Percentiles rank a stretch among this genome's conserved stretches.
phyloP scores from a whole-genome alignment of 2,113 vertebrate species.

The Zapus hudsonius region DNA sequence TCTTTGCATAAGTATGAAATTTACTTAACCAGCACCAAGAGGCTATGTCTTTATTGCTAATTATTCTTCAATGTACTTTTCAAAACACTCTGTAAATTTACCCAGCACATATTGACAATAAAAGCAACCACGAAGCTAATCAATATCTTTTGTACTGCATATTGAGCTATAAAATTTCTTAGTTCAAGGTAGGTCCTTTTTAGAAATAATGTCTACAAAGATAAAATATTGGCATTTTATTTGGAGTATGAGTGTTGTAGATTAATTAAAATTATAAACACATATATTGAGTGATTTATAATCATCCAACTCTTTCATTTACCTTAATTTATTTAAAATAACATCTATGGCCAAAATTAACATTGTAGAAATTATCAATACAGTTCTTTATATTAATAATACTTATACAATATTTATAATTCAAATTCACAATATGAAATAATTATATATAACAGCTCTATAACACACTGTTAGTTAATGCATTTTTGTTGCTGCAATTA shows the following conservation, averaged over 20 bases:
- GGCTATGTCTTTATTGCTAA: background rate
- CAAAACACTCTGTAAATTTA: background rate
- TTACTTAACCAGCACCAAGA: background rate
- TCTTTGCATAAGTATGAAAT: background rate
- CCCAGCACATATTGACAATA: background rate
- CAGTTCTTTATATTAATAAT: background rate
- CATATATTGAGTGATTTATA: background rate
- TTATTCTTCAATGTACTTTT: background rate
- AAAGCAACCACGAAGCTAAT: background rate
- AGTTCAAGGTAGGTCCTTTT: fast-evolving
- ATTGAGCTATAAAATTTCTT: background rate
- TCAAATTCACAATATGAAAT: background rate
- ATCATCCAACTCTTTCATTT: slow-evolving; percentile 21
- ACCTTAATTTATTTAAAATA: slow-evolving; percentile 16
- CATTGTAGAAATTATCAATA: background rate
- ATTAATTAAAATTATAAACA: slow-evolving; percentile 21
- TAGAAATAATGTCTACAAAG: background rate
- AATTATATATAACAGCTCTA: background rate
- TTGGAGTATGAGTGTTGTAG: background rate
- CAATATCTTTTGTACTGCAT: fast-evolving
- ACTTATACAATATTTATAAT: background rate
- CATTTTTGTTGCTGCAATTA: background rate
- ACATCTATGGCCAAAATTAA: background rate
- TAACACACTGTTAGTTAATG: background rate
- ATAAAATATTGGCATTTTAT: background rate